Evolutionary conservation across 2,888 invertebrate species (phyloP), one percentile per base, ranked within the genome.

Genomic region (Philereme vetulata): DNA sequence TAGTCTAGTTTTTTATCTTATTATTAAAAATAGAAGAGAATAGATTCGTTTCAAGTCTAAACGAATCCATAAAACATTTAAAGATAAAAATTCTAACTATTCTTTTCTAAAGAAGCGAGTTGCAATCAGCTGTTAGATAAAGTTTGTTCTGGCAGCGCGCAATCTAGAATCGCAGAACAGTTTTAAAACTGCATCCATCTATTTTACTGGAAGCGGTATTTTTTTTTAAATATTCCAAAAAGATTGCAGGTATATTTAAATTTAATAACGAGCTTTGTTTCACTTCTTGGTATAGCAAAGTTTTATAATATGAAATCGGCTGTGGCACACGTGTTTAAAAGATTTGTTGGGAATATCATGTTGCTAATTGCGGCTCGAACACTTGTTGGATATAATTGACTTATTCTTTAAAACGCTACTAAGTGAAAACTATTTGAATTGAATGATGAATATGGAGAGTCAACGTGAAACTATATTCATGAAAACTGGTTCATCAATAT

Each of bases 111-210:
- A 78, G 80, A 75, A 81, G 79, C 77, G 78, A 82, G 75, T 83
- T 78, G 84, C 88, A 89, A 88, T 88, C 88, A 88, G 80, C 81
- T 84, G 82, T 83, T 85, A 84, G 85, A 86, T 83, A 85, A 88
- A 89, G 83, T 90, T 88, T 77, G 70, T 81, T 77, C 75, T 72
- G 74, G 73, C 73, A 84, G 81, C 81, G 83, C 71, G 71, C 81
- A 81, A 83, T 84, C 83, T 85, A 75, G 81, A 83, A 87, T 82
- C 82, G 81, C 77, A 76, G 78, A 82, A 81, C 80, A 84, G 80
- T 84, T 86, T 82, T 80, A 78, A 79, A 86, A 86, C 79, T 84
- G 78, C 76, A 77, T 79, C 75, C 80, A 81, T 78, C 80, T 81
- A 77, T 77, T 84, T 76, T 72, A 74, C 72, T 74, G 61, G 47